A percentile compares a stretch with the other conserved stretches of the same genome.
These are phyloP conservation scores for Catalaphyllia jardinei DNA, from an alignment of 64 coral and sea anemone genomes.

Conservation along the genomic window DNA sequence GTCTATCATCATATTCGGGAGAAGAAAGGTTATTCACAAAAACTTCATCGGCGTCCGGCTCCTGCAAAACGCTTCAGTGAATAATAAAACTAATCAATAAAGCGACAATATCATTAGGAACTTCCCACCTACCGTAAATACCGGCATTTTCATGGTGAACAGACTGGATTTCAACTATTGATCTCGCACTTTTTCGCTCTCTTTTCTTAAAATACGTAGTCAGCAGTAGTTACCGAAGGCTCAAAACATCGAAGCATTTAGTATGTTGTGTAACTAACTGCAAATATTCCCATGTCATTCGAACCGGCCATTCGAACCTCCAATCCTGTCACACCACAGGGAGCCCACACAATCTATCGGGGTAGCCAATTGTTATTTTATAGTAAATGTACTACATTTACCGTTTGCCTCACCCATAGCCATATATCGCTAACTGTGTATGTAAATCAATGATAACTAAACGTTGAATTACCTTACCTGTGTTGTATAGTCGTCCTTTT, in stretches of 20 bases:
- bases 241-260: background rate
- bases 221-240: conserved; percentile 4
- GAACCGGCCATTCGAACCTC: no score
- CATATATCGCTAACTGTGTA: no score
- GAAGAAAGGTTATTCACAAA: conserved; percentile 70
- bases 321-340: no score
- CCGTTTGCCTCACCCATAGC: no score
- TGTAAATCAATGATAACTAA: no score
- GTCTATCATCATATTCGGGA: conserved; percentile 67
- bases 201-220: background rate
- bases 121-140: conserved; percentile 70
- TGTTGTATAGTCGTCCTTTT: no score
- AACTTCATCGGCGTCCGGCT: conserved; percentile 75
- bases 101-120: background rate
- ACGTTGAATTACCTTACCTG: no score
- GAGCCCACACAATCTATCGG: no score
- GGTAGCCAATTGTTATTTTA: no score
- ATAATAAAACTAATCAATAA: background rate
- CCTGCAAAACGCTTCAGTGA: conserved; percentile 43
- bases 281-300: background rate
- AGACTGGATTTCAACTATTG: background rate
- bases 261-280: background rate
- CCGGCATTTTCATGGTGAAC: conserved; percentile 92
- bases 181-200: background rate
- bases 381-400: no score